These are phyloP conservation scores for Perccottus glenii DNA, from an alignment of 2,113 vertebrate species.

Conservation along the genomic window DNA sequence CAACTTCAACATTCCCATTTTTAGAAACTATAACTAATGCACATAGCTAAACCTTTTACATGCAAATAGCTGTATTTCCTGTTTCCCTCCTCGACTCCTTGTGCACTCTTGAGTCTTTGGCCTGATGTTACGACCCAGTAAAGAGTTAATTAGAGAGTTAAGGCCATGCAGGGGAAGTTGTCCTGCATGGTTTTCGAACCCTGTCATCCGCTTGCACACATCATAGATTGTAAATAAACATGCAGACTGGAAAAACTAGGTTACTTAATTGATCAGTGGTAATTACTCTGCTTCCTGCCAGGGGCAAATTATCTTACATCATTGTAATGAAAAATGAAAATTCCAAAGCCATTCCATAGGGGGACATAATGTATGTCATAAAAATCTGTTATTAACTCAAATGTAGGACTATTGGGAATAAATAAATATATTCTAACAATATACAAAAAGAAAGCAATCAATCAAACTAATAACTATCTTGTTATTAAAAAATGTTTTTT, in stretches of 20 bases:
- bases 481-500: no score
- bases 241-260: constrained; percentile 50
- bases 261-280: neutral
- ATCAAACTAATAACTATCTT: no score
- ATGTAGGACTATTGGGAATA: no score
- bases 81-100: constrained; percentile 17
- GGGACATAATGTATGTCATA: no score
- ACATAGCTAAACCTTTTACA: neutral
- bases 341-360: no score
- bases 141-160: constrained; percentile 68
- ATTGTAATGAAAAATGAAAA: neutral
- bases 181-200: constrained; percentile 60
- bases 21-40: no score
- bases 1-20: no score
- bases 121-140: constrained; percentile 44
- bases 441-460: no score
- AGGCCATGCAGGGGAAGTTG: constrained; percentile 63
- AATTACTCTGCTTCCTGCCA: neutral
- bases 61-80: constrained; percentile 10
- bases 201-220: constrained; percentile 60
- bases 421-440: no score
- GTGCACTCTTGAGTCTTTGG: constrained; percentile 41
- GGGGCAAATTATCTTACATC: neutral
- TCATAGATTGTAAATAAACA: no score
- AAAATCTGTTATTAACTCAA: no score